A percentile compares a stretch with the other conserved stretches of the same genome.
Conservation (phyloP, 2,113 vertebrate species). For the Misgurnus mizolepis region DNA sequence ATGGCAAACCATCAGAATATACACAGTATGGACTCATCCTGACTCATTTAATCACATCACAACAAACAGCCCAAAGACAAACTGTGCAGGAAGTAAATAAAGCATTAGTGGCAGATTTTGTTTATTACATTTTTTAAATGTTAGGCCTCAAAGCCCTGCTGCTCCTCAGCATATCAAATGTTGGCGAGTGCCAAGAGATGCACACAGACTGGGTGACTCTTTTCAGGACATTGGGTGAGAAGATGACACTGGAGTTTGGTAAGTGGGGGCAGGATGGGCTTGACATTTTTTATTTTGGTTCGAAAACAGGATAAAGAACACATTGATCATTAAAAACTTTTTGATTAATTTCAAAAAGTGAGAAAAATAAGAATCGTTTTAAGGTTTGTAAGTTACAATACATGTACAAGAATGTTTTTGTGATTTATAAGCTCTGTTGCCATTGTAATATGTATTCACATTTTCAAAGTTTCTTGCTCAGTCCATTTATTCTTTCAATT, state of each 20-base stretch:
- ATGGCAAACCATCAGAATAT: conserved; percentile 31
- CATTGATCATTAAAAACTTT: conserved; percentile 13
- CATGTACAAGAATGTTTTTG: not conserved
- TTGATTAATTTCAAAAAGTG: not conserved
- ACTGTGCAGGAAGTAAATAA: conserved; percentile 47
- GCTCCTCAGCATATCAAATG: conserved; percentile 33
- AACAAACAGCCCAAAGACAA: conserved; percentile 50
- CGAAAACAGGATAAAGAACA: conserved; percentile 32
- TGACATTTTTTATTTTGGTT: not conserved
- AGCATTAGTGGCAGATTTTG: conserved; percentile 42
- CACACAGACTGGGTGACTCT: conserved; percentile 5
- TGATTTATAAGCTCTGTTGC: not conserved
- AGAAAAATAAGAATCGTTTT: not conserved
- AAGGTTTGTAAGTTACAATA: not conserved
- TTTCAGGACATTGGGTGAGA: not conserved
- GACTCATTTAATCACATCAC: conserved; percentile 54
- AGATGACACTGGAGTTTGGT: not conserved
- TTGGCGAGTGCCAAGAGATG: not conserved
- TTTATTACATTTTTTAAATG: conserved; percentile 43
- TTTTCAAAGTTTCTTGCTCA: not conserved
- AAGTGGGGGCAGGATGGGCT: conserved; percentile 17
- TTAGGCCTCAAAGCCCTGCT: conserved; percentile 39
- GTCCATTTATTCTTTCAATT: not conserved
- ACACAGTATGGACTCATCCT: conserved; percentile 46
- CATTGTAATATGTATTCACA: not conserved